Evolutionary conservation across 2,113 vertebrate genomes (phyloP).

Genomic region (Lagenorhynchus albirostris): DNA sequence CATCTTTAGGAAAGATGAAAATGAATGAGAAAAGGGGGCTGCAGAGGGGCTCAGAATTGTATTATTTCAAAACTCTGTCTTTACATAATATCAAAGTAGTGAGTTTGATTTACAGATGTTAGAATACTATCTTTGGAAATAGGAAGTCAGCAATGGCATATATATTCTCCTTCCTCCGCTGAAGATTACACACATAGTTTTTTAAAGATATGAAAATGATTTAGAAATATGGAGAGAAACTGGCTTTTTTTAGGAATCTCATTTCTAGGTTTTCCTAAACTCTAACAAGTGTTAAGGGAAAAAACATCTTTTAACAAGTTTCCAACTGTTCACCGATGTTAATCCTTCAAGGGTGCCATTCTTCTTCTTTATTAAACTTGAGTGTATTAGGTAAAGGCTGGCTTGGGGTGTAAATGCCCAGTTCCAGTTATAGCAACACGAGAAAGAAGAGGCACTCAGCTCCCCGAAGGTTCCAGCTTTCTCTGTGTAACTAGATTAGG

Average conservation of each 20-base stretch:
- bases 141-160: constrained; percentile 42
- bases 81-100: neutral
- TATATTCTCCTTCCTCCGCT: constrained; percentile 16
- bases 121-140: constrained; percentile 55
- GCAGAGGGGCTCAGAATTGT: neutral
- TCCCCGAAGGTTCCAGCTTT: neutral
- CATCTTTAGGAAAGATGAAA: neutral
- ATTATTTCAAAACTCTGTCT: neutral
- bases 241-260: constrained; percentile 30
- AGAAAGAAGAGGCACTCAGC: neutral
- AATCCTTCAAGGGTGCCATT: neutral
- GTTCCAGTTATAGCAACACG: neutral
- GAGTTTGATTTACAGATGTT: neutral
- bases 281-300: neutral
- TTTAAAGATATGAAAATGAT: constrained; percentile 49
- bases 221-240: constrained; percentile 51
- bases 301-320: neutral
- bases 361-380: neutral
- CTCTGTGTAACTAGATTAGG: constrained; percentile 9
- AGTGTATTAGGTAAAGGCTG: neutral
- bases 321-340: neutral
- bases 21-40: neutral
- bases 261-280: constrained; percentile 66
- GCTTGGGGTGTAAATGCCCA: neutral
- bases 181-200: constrained; percentile 34